A percentile compares a stretch with the other conserved stretches of the same genome.
Conservation (phyloP, 1,140 invertebrate genomes). For the Ceratoteleas bidentatus region DNA sequence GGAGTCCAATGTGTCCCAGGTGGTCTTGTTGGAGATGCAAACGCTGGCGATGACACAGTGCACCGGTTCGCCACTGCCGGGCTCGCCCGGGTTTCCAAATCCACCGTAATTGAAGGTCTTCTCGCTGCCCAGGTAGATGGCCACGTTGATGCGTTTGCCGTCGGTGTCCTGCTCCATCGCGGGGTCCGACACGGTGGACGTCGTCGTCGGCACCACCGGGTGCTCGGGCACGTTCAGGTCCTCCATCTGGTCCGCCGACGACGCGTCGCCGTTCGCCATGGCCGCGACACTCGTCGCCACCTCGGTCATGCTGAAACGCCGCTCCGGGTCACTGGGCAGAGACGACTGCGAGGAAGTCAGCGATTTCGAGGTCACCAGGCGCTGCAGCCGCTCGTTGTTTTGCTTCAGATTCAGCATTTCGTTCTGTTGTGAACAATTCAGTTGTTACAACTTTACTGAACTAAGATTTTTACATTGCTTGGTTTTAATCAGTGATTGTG, state of each 20-base stretch:
- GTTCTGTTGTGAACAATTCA: constrained; percentile 85
- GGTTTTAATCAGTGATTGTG: no score
- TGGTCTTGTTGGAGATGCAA: constrained; percentile 94
- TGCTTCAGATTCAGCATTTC: constrained; percentile 98
- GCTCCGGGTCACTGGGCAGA: constrained; percentile 82
- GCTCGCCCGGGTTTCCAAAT: constrained; percentile 70
- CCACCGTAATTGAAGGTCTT: constrained; percentile 86
- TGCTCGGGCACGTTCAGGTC: constrained; percentile 81
- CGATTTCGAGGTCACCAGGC: constrained; percentile 91
- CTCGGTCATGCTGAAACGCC: constrained; percentile 84
- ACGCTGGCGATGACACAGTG: constrained; percentile 91
- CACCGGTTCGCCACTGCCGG: constrained; percentile 82
- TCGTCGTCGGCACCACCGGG: constrained; percentile 78
- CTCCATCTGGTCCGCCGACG: constrained; percentile 78
- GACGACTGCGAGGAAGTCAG: constrained; percentile 90
- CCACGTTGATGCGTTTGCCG: constrained; percentile 91
- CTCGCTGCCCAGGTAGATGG: constrained; percentile 91
- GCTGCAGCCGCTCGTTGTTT: constrained; percentile 96
- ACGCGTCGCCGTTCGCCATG: constrained; percentile 77
- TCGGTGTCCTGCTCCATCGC: constrained; percentile 87
- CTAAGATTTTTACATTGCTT: no score
- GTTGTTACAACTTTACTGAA: no score
- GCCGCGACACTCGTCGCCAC: constrained; percentile 77
- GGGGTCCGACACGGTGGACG: constrained; percentile 83
- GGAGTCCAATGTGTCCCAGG: constrained; percentile 96